A percentile compares a stretch with the other conserved stretches of the same genome.
phyloP scores from a whole-genome alignment of 1,140 invertebrate genomes.

The Spodoptera litura region DNA sequence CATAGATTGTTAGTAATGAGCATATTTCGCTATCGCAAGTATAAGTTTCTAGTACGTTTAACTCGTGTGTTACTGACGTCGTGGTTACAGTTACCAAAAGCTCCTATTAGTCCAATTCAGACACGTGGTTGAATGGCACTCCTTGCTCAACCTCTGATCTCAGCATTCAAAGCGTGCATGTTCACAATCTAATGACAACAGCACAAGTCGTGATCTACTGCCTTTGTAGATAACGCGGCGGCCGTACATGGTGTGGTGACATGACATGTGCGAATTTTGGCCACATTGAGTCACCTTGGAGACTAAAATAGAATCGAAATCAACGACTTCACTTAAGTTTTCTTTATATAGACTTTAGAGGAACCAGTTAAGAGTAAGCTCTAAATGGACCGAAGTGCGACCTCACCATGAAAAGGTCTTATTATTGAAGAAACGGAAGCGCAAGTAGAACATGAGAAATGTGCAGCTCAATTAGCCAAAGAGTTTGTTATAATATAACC shows the following conservation, averaged over 20 bases:
- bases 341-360: background rate
- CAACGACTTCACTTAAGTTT: background rate
- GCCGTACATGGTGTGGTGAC: background rate
- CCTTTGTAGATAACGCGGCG: constrained; percentile 14
- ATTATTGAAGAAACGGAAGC: too few species aligned
- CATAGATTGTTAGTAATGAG: too few species aligned
- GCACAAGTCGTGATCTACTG: constrained; percentile 19
- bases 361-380: too few species aligned
- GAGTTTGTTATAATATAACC: too few species aligned
- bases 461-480: too few species aligned
- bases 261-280: constrained; percentile 5
- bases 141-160: constrained; percentile 16
- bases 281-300: constrained; percentile 13
- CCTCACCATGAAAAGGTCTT: too few species aligned
- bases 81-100: too few species aligned
- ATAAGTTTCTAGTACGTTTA: background rate
- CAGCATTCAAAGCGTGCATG: constrained; percentile 15
- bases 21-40: too few species aligned
- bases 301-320: background rate
- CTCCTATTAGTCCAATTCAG: background rate
- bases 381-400: too few species aligned
- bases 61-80: background rate
- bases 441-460: too few species aligned
- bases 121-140: background rate
- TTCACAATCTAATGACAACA: constrained; percentile 13